Evolutionary conservation across 1,140 invertebrate genomes (phyloP).

Genomic region (Bombus sylvicola): DNA sequence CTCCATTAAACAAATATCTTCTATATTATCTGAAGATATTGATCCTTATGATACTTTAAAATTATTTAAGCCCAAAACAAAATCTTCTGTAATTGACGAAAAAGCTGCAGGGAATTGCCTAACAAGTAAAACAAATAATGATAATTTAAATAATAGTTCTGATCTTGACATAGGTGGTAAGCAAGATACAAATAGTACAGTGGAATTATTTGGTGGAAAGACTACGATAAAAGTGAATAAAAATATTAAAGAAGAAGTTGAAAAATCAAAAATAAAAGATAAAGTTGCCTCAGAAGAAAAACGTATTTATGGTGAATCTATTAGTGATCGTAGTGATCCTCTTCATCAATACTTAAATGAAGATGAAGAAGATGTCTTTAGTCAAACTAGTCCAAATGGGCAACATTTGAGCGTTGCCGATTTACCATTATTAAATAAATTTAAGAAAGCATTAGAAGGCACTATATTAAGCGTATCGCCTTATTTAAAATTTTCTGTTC

Average conservation of each 20-base stretch:
- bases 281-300: slow-evolving; percentile 81
- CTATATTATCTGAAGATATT: slow-evolving; percentile 67
- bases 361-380: slow-evolving; percentile 83
- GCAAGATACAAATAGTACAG: slow-evolving; percentile 55
- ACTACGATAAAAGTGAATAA: not conserved
- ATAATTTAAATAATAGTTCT: slow-evolving; percentile 45
- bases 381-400: slow-evolving; percentile 70
- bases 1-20: slow-evolving; percentile 71
- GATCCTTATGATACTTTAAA: slow-evolving; percentile 80
- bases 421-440: slow-evolving; percentile 86
- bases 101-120: slow-evolving; percentile 38
- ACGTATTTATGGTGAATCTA: slow-evolving; percentile 83
- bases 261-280: slow-evolving; percentile 69
- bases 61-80: slow-evolving; percentile 75
- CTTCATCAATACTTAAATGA: slow-evolving; percentile 86
- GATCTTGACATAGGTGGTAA: slow-evolving; percentile 20
- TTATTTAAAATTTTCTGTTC: slow-evolving; percentile 91
- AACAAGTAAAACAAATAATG: slow-evolving; percentile 60
- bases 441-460: slow-evolving; percentile 89
- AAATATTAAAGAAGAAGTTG: slow-evolving; percentile 35
- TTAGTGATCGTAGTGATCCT: slow-evolving; percentile 90
- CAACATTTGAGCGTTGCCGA: slow-evolving; percentile 83
- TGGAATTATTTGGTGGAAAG: slow-evolving; percentile 62
- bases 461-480: slow-evolving; percentile 93
- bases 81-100: slow-evolving; percentile 71